Base-by-base conservation (phyloP, 2,113 vertebrate species). In the Neotoma lepida region DNA sequence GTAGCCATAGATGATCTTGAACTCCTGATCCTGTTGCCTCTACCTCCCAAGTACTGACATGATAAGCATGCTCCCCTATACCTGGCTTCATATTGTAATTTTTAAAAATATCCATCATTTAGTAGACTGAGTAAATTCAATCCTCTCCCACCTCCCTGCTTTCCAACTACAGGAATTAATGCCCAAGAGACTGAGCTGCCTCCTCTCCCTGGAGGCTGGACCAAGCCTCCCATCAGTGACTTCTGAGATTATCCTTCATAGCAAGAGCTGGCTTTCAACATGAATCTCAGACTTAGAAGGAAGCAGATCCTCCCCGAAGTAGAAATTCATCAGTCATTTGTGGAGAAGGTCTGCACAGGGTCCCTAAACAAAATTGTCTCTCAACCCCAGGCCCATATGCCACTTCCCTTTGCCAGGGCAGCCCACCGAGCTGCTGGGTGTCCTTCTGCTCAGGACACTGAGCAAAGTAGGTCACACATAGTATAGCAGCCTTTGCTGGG, bases 281-380 rank as follows among this genome's bases (percentile, higher is more conserved):
- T 9, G 49, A 93, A 46, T 82, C 81, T 49, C 88, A 90, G n/a
- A 88, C 91, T 49, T 68, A 51, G 77, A 78, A 92, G n/a, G 44
- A 64, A 93, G 58, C 39, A 10, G 80, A 95, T 80, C 3, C 71
- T 95, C 77, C 56, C 88, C 39, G 61, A 90, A 44, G 88, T 84
- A 92, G 92, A 97, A 93, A 96, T 80, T 88, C 81, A 96, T 95
- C 86, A 95, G 90, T 96, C 96, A 93, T 86, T 73, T 91, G 88
- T 61, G 94, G 89, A 92, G 61, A 64, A 66, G 46, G 80, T n/a
- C 89, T 86, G 30, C 76, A 24, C 85, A 77, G 28, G 30, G 81
- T 97, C 95, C 88, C 93, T 71, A 82, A 84, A 86, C 76, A 82
- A 91, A 89, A 58, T 92, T 92, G 41, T 58, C 64, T 95, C 92